Base-by-base conservation (phyloP, 2,888 invertebrate species). In the Hypomecis atomaria region DNA sequence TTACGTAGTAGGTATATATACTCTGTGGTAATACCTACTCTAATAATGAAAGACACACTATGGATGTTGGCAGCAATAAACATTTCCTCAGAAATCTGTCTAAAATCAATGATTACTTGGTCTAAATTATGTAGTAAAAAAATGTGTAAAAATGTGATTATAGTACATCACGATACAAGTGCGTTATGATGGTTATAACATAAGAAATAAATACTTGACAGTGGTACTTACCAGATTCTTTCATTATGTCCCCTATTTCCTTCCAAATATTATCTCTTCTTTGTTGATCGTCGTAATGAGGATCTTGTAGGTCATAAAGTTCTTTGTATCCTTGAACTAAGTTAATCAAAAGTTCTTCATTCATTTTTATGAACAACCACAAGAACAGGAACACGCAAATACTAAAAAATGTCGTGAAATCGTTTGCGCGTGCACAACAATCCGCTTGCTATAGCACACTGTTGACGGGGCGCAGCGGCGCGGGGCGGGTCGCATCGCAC, bases 371-470 rank as follows among this genome's bases (percentile, higher is more conserved):
- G n/a, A n/a, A n/a, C n/a, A n/a, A n/a, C n/a, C n/a, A n/a, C n/a
- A n/a, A n/a, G n/a, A n/a, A 11, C 49, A 59, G 59, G 43, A 42
- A 50, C 59, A 59, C 59, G 59, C 59, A 50, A 59, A 59, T 59
- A 49, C 42, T 42, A 5, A 55, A 52, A 57, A 57, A 57, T 13
- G 57, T 44, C 10, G 10, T 44, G 11, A 57, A 44, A 57, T 57
- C 57, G 47, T 57, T 48, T 23, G 57, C 57, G 57, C 57, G 57
- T 57, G 57, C 57, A 42, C 58, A 58, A 49, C 58, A 58, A 58
- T 42, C 58, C 58, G 49, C 58, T 58, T 42, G 58, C 58, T 58
- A 49, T 58, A 58, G 49, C 49, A 57, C 47, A 57, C 57, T 57
- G 57, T 57, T 57, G 57, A 57, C 57, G 57, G 45, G 45, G 11